phyloP scores from a whole-genome alignment of 2,797 vertebrate species.

The Paratrypauchen microcephalus region DNA sequence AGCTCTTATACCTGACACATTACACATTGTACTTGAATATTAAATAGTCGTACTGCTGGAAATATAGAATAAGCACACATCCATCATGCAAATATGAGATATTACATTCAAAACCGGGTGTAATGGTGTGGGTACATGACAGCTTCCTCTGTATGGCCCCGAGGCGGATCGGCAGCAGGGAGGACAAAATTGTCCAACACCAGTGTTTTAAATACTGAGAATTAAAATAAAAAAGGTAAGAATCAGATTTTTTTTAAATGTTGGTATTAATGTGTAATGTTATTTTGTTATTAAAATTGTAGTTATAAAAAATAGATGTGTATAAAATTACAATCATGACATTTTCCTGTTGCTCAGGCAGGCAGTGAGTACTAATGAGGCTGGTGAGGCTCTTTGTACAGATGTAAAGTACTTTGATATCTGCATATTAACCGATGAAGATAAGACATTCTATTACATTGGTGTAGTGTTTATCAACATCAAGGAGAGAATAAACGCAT shows the following conservation, averaged over 20 bases:
- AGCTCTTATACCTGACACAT: no score
- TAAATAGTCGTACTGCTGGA: not conserved
- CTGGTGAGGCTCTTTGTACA: not conserved
- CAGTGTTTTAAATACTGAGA: not conserved
- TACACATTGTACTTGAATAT: not conserved
- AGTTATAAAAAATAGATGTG: no score
- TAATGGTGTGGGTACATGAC: not conserved
- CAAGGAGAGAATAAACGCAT: slow-evolving; percentile 10
- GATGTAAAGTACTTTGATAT: slow-evolving; percentile 3
- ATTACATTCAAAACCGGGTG: not conserved
- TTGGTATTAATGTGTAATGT: no score
- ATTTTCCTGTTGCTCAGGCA: not conserved
- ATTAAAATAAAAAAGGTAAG: not conserved
- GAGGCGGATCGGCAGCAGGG: not conserved
- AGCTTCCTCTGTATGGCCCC: not conserved
- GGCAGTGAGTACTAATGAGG: not conserved
- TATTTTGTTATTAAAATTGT: no score
- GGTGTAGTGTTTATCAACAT: slow-evolving; percentile 16
- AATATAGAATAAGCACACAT: not conserved
- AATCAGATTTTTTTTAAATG: no score
- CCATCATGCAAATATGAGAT: not conserved
- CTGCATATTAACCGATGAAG: not conserved
- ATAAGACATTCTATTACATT: slow-evolving; percentile 1
- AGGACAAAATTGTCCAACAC: not conserved
- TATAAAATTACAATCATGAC: not conserved